Percentiles rank a stretch among this genome's conserved stretches.
Evolutionary conservation across 2,113 vertebrate species (phyloP).

Genomic region (Anhinga anhinga): DNA sequence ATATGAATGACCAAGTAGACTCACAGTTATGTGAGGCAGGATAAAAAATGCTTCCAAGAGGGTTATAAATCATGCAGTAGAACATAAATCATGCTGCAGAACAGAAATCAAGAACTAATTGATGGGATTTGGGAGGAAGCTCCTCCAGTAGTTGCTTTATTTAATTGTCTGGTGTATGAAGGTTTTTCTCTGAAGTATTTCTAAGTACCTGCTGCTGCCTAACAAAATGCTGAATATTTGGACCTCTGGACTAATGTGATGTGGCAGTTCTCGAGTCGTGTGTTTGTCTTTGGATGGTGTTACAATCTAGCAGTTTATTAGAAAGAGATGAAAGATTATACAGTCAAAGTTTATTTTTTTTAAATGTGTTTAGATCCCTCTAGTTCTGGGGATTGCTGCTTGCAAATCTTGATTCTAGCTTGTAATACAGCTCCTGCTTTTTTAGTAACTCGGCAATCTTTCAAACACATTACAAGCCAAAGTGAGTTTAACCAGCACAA

Average conservation of each 20-base stretch:
- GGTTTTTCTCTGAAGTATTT: background rate
- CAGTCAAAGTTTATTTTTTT: background rate
- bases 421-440: background rate
- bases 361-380: background rate
- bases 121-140: background rate
- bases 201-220: background rate
- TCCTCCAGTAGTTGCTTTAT: background rate
- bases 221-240: background rate
- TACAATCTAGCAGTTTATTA: background rate
- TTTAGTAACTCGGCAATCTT: slow-evolving; percentile 1
- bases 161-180: background rate
- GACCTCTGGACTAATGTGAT: background rate
- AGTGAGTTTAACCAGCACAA: slow-evolving; percentile 29
- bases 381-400: background rate
- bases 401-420: background rate
- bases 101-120: slow-evolving; percentile 8
- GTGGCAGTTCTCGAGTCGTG: background rate
- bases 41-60: slow-evolving; percentile 28
- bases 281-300: background rate
- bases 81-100: background rate
- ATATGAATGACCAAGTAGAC: background rate
- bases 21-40: slow-evolving; percentile 27
- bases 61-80: slow-evolving; percentile 24
- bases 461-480: background rate
- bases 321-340: background rate